Percentiles rank a stretch among this genome's conserved stretches.
These are phyloP conservation scores for Scaeva pyrastri DNA, from an alignment of 2,888 invertebrate species.

Conservation along the genomic window DNA sequence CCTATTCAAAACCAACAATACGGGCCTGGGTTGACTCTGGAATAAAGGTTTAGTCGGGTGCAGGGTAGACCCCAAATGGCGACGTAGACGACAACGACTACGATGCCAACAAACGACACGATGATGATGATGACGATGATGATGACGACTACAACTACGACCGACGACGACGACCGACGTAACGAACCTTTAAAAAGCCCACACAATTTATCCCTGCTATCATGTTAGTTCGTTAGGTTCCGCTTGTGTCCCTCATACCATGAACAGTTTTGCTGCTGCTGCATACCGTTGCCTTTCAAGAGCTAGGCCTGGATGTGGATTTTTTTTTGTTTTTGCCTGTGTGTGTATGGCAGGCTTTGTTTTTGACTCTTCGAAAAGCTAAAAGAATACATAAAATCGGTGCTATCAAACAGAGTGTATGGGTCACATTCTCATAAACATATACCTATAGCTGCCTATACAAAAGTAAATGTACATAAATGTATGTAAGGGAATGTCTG, in stretches of 20 bases:
- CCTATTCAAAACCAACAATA: neutral
- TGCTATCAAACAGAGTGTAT: conserved; percentile 46
- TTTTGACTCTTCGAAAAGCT: conserved; percentile 57
- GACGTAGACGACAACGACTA: conserved; percentile 47
- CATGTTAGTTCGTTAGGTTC: conserved; percentile 68
- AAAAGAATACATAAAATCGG: conserved; percentile 5
- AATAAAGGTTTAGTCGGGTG: conserved; percentile 55
- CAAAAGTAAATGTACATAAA: too few relatives aligned
- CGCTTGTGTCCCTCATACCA: conserved; percentile 49
- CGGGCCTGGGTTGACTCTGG: conserved; percentile 17
- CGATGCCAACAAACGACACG: conserved; percentile 50
- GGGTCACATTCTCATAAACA: conserved; percentile 53
- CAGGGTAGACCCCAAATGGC: conserved; percentile 33
- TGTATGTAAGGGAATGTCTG: neutral
- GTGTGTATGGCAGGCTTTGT: conserved; percentile 47
- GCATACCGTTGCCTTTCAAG: conserved; percentile 43
- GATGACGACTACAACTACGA: conserved; percentile 45
- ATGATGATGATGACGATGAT: conserved; percentile 20
- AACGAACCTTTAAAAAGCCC: conserved; percentile 75
- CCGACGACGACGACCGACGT: conserved; percentile 51
- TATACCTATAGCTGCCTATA: conserved; percentile 14
- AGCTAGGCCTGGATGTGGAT: conserved; percentile 46
- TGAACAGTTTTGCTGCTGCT: conserved; percentile 16
- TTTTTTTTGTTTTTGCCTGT: conserved; percentile 57
- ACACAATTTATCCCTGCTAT: conserved; percentile 72